Evolutionary conservation across 2,888 invertebrate species (phyloP).

Genomic region (Dione vanillae): DNA sequence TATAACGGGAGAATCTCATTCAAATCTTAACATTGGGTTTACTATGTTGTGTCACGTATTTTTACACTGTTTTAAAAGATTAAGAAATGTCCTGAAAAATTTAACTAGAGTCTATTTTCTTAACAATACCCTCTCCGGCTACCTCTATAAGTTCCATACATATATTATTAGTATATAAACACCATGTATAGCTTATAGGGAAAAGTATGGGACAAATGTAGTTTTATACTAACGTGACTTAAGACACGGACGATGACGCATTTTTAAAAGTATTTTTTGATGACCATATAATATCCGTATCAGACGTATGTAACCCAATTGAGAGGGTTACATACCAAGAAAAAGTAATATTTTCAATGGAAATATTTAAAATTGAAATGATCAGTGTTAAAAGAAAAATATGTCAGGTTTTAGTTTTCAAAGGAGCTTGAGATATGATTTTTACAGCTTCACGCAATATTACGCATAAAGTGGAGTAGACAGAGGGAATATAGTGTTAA

Average conservation of each 20-base stretch:
- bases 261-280: neutral
- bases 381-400: no score
- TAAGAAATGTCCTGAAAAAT: no score
- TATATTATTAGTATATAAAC: no score
- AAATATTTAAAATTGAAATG: neutral
- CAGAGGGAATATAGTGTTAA: no score
- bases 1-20: neutral
- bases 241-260: neutral
- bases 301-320: neutral
- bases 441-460: no score
- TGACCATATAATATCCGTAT: constrained; percentile 4
- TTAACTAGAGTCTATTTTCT: no score
- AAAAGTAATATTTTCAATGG: neutral
- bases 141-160: no score
- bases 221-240: neutral
- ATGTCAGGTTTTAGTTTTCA: no score
- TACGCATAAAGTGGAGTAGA: no score
- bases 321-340: neutral
- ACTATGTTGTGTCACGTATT: no score
- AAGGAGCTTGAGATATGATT: neutral
- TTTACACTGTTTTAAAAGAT: neutral
- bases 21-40: neutral
- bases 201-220: neutral
- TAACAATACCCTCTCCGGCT: no score
- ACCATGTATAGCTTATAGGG: no score